Evolutionary conservation across 1,140 invertebrate genomes (phyloP), one percentile per base, ranked within the genome.

Genomic region (Bilobella aurantiaca): DNA sequence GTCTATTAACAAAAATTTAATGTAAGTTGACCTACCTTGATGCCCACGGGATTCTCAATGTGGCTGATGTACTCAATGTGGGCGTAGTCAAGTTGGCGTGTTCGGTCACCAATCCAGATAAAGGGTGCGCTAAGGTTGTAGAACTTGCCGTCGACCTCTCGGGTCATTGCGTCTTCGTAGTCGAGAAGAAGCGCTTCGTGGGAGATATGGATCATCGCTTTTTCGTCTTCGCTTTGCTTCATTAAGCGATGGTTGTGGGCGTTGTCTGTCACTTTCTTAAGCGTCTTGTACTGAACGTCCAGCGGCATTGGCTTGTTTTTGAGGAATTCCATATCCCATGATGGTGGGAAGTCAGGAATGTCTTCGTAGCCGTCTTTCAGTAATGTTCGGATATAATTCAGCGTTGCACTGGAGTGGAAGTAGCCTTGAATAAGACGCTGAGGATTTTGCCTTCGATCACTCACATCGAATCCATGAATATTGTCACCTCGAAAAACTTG

Each of bases 101-200:
- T 62, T 25, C 59, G 3, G 34, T 62, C 59, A 5, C 59, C 59
- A 46, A 62, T 62, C 59, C 59, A 62, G 32, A 62, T 62, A 12
- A 62, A 62, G 3, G 29, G 59, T 5, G 59, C 59, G 25, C 32
- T 42, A 16, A 62, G 32, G 34, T 62, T 62, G 59, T 62, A 62
- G 25, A 37, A 42, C 34, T 62, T 62, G 3, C 59, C 59, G 25
- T 37, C 59, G 2, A 62, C 37, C 34, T 62, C 59, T 12, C 32
- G 29, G 3, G 59, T 62, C 32, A 62, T 23, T 3, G 59, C 59
- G 25, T 37, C 32, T 28, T 62, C 59, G 32, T 37, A 37, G 23
- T 27, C 25, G 32, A 62, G 59, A 18, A 62, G 31, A 12, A 62
- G 32, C 34, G 59, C 59, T 31, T 58, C 49, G 49, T 53, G 49